A percentile compares a stretch with the other conserved stretches of the same genome.
Evolutionary conservation across 2,113 vertebrate genomes (phyloP).

Genomic region (Oncorhynchus clarkii): DNA sequence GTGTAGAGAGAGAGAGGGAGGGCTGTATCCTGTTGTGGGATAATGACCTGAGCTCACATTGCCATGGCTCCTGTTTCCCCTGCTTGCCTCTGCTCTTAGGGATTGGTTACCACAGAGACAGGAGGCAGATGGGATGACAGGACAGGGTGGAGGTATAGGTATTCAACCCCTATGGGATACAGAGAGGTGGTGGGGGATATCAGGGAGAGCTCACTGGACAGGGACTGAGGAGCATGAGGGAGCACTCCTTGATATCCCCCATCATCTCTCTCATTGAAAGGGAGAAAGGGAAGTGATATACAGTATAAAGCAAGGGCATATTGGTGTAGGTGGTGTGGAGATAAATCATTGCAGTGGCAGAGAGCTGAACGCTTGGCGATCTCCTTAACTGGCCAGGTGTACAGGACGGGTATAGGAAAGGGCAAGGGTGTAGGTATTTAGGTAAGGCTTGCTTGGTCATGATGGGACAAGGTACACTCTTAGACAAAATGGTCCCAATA

Average conservation of each 20-base stretch:
- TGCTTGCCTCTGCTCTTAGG: slow-evolving; percentile 31
- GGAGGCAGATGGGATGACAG: slow-evolving; percentile 36
- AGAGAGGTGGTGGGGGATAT: neutral
- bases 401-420: neutral
- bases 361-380: neutral
- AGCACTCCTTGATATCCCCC: too few species aligned
- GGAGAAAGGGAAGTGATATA: neutral
- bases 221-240: too few species aligned
- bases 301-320: neutral
- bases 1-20: slow-evolving; percentile 38
- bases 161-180: neutral
- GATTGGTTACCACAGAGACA: slow-evolving; percentile 47
- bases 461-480: neutral
- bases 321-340: neutral
- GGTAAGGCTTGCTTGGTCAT: neutral
- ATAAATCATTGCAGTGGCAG: slow-evolving; percentile 8
- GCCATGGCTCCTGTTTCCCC: slow-evolving; percentile 60
- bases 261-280: too few species aligned
- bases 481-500: too few species aligned
- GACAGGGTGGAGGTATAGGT: slow-evolving; percentile 20
- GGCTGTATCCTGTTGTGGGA: slow-evolving; percentile 61
- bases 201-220: too few species aligned
- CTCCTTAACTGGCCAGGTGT: neutral
- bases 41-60: slow-evolving; percentile 66
- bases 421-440: neutral